These are phyloP conservation scores for Prochilodus magdalenae DNA, from an alignment of 2,113 vertebrate species.

Conservation along the genomic window DNA sequence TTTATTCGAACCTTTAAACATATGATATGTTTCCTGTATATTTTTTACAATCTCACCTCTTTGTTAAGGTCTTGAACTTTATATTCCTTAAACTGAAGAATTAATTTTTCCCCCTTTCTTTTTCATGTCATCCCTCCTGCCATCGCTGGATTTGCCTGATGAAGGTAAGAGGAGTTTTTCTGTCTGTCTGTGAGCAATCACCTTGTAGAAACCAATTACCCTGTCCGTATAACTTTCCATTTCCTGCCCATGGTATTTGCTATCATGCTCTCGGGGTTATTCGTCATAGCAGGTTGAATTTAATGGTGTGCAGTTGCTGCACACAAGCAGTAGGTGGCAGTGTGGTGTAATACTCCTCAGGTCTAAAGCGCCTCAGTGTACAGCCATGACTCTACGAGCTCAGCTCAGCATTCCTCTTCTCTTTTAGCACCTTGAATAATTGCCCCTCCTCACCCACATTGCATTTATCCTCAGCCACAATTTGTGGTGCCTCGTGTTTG, in stretches of 20 bases:
- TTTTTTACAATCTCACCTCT: neutral
- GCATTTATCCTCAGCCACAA: neutral
- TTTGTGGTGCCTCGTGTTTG: neutral
- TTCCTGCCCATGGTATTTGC: neutral
- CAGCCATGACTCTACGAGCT: neutral
- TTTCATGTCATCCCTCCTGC: constrained; percentile 38
- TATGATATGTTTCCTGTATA: no score
- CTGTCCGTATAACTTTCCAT: neutral
- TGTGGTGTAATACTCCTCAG: constrained; percentile 42
- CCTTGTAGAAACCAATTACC: constrained; percentile 11
- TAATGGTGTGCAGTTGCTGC: neutral
- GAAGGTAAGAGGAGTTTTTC: constrained; percentile 67
- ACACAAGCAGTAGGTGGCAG: constrained; percentile 74
- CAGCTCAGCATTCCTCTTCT: neutral
- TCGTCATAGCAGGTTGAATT: neutral
- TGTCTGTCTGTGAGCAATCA: neutral
- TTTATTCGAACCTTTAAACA: no score
- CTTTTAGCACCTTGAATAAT: constrained; percentile 5
- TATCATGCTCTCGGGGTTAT: neutral
- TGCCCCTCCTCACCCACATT: neutral
- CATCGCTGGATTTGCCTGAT: neutral
- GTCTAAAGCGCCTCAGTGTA: neutral
- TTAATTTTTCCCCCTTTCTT: neutral
- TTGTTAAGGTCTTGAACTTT: neutral
- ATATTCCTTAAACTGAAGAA: neutral